These are phyloP conservation scores for Taenioides sp. DNA, from an alignment of 2,797 vertebrate species.

Conservation along the genomic window DNA sequence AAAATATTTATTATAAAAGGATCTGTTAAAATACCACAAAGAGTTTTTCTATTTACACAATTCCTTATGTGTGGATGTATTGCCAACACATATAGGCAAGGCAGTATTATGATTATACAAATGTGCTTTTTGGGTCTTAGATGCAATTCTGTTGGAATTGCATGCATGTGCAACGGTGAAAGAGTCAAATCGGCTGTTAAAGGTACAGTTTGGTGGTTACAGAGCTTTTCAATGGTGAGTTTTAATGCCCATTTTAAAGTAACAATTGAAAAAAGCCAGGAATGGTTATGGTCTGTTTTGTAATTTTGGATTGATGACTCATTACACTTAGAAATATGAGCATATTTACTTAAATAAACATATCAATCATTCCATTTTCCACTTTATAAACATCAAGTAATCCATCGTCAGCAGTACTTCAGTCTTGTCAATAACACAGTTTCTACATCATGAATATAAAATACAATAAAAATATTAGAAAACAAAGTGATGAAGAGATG, in stretches of 20 bases:
- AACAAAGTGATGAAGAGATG: conserved; percentile 32
- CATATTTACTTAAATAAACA: conserved; percentile 32
- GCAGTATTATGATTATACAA: conserved; percentile 26
- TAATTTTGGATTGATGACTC: conserved; percentile 21
- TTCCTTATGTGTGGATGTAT: conserved; percentile 19
- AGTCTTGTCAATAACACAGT: conserved; percentile 50
- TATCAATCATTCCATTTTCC: conserved; percentile 25
- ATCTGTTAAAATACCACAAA: conserved; percentile 28
- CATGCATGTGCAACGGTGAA: conserved; percentile 5
- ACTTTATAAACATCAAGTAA: conserved; percentile 46
- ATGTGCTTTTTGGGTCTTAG: conserved; percentile 40
- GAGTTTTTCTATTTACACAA: conserved; percentile 46
- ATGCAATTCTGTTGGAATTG: conserved; percentile 21
- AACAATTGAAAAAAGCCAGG: conserved; percentile 38
- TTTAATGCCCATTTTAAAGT: conserved; percentile 26
- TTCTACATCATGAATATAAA: conserved; percentile 26
- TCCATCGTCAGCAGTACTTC: conserved; percentile 58
- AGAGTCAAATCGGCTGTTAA: conserved; percentile 33
- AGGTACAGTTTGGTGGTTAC: conserved; percentile 28
- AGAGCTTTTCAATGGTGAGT: conserved; percentile 21
- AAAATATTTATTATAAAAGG: conserved; percentile 37
- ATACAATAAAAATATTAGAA: conserved; percentile 14
- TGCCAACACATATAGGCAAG: conserved; percentile 1
- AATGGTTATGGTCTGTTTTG: conserved; percentile 52
- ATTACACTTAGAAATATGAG: conserved; percentile 16